A percentile compares a stretch with the other conserved stretches of the same genome.
These are phyloP conservation scores for Coregonus suidteri DNA, from an alignment of 2,797 vertebrate species.

Conservation along the genomic window DNA sequence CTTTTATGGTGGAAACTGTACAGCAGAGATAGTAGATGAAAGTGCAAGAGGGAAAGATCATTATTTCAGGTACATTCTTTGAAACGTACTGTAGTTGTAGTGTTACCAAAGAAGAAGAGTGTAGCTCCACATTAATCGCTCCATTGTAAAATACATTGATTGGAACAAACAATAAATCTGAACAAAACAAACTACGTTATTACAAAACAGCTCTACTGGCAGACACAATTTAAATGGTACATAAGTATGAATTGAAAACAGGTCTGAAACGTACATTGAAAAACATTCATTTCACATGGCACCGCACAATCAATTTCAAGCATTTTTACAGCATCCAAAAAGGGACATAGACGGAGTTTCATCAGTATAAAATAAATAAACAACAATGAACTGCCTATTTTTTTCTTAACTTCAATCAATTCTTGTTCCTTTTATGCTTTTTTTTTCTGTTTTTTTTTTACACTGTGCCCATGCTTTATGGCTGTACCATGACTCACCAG, in stretches of 20 bases:
- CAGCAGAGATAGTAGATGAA: background rate
- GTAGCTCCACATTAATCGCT: background rate
- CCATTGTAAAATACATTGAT: constrained; percentile 25
- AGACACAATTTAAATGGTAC: constrained; percentile 19
- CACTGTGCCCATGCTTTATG: background rate
- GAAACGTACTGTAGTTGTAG: background rate
- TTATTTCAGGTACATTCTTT: background rate
- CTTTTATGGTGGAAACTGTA: background rate
- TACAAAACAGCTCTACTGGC: background rate
- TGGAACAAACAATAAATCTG: constrained; percentile 36
- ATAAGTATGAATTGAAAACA: constrained; percentile 3
- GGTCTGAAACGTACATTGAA: constrained; percentile 27
- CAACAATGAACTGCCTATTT: background rate
- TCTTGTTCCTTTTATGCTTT: background rate
- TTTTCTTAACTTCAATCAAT: background rate
- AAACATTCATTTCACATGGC: constrained; percentile 55
- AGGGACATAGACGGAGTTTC: background rate
- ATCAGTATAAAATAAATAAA: background rate
- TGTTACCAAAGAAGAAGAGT: background rate
- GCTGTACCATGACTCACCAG: background rate
- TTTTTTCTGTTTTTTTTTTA: background rate
- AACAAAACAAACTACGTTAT: constrained; percentile 26
- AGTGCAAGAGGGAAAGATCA: background rate
- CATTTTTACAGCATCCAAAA: constrained; percentile 53
- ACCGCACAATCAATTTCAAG: constrained; percentile 55